Conservation (phyloP, 2,888 invertebrate genomes). For the Bembecia ichneumoniformis region DNA sequence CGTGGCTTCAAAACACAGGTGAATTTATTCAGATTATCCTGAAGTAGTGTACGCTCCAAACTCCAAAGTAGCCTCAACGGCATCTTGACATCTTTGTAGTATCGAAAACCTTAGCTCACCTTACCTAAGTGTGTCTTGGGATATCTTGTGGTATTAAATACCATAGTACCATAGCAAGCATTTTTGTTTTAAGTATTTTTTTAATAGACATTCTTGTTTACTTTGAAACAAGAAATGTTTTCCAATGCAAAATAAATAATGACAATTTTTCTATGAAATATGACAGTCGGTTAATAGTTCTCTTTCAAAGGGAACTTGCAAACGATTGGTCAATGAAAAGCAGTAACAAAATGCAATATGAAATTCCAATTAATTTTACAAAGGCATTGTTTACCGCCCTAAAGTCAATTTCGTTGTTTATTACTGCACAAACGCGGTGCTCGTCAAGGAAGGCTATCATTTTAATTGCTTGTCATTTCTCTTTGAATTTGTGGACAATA, state of each 20-base stretch:
- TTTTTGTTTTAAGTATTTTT: too few species aligned
- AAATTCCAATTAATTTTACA: neutral
- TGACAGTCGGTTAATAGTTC: neutral
- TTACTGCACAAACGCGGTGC: slow-evolving; percentile 5
- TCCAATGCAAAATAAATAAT: neutral
- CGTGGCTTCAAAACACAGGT: too few species aligned
- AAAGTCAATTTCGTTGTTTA: slow-evolving; percentile 12
- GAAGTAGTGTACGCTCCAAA: too few species aligned
- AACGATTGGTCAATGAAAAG: neutral
- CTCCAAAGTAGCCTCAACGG: too few species aligned
- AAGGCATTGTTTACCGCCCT: neutral
- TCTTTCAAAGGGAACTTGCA: neutral
- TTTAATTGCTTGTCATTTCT: slow-evolving; percentile 16
- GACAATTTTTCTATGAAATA: neutral
- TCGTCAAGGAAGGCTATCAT: slow-evolving; percentile 14
- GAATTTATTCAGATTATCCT: too few species aligned
- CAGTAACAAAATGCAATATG: neutral
- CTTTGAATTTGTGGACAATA: slow-evolving; percentile 1
- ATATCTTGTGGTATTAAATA: too few species aligned
- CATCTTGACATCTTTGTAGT: too few species aligned
- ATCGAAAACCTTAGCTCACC: too few species aligned
- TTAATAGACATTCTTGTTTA: too few species aligned
- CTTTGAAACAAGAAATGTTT: too few species aligned
- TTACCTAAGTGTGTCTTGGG: too few species aligned
- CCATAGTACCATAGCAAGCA: too few species aligned